Evolutionary conservation across 2,888 invertebrate genomes (phyloP).

Genomic region (Anticlea derivata): DNA sequence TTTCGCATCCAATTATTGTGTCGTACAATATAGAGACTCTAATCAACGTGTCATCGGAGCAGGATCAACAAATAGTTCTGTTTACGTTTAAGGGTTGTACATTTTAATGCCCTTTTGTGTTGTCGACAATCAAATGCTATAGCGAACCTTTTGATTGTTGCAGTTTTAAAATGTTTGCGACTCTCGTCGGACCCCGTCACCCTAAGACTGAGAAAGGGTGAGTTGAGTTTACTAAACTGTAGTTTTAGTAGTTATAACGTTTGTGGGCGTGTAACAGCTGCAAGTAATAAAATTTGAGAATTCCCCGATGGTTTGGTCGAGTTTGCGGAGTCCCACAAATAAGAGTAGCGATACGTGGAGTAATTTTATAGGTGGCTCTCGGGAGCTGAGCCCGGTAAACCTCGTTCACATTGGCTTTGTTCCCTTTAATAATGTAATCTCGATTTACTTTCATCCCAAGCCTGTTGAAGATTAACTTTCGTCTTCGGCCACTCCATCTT

Average conservation of each 20-base stretch:
- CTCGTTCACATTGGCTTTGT: conserved; percentile 61
- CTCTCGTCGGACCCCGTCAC: conserved; percentile 95
- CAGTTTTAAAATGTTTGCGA: conserved; percentile 96
- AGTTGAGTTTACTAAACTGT: conserved; percentile 53
- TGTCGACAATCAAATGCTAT: conserved; percentile 23
- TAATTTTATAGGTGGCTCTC: conserved; percentile 67
- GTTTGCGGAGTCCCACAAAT: conserved; percentile 66
- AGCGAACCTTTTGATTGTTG: conserved; percentile 70
- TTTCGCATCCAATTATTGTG: too few species aligned
- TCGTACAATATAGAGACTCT: too few species aligned
- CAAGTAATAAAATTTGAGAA: conserved; percentile 65
- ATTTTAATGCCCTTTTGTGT: conserved; percentile 36
- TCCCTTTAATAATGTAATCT: conserved; percentile 61
- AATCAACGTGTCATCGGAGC: conserved; percentile 47
- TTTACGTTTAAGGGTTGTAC: conserved; percentile 30
- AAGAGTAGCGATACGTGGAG: conserved; percentile 59
- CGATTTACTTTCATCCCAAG: conserved; percentile 30
- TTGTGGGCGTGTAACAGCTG: conserved; percentile 47
- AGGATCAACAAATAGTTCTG: conserved; percentile 42
- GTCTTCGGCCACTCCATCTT: conserved; percentile 5
- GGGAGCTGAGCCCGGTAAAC: conserved; percentile 58
- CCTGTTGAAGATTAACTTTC: conserved; percentile 22
- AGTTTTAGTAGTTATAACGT: conserved; percentile 51
- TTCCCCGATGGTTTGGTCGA: conserved; percentile 62
- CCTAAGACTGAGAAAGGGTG: conserved; percentile 95